Evolutionary conservation across 1,140 invertebrate species (phyloP).

Genomic region (Helicoverpa armigera): DNA sequence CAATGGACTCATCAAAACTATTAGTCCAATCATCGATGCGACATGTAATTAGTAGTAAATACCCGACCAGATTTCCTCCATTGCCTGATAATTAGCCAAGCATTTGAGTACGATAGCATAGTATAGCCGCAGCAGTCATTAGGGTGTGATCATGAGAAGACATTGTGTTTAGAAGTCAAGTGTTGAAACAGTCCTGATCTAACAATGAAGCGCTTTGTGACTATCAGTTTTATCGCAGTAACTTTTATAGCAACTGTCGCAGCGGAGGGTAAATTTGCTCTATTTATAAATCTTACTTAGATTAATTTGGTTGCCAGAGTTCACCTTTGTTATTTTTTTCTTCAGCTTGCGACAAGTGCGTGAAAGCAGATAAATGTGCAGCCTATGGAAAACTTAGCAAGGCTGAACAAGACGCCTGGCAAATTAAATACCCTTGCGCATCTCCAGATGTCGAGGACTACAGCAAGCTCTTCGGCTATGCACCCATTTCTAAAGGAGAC

Average conservation of each 20-base stretch:
- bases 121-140: conserved; percentile 30
- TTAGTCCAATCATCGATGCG: conserved; percentile 54
- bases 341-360: conserved; percentile 64
- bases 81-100: conserved; percentile 58
- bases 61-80: conserved; percentile 58
- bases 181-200: neutral
- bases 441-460: conserved; percentile 32
- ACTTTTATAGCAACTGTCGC: neutral
- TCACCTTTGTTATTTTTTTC: neutral
- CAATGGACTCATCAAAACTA: conserved; percentile 51
- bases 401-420: conserved; percentile 63
- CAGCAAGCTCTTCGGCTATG: conserved; percentile 53
- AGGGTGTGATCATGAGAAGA: conserved; percentile 40
- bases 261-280: conserved; percentile 20
- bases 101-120: conserved; percentile 51
- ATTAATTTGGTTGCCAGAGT: neutral
- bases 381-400: conserved; percentile 57
- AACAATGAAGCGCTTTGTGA: conserved; percentile 19
- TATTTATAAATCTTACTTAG: neutral
- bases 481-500: conserved; percentile 62
- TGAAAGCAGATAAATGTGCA: conserved; percentile 61
- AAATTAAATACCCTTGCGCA: conserved; percentile 61
- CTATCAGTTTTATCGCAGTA: neutral
- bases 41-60: conserved; percentile 64
- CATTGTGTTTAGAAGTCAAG: conserved; percentile 7